Percentiles rank a stretch among this genome's conserved stretches.
Conservation (phyloP, 1,140 invertebrate genomes). For the Panulirus ornatus region DNA sequence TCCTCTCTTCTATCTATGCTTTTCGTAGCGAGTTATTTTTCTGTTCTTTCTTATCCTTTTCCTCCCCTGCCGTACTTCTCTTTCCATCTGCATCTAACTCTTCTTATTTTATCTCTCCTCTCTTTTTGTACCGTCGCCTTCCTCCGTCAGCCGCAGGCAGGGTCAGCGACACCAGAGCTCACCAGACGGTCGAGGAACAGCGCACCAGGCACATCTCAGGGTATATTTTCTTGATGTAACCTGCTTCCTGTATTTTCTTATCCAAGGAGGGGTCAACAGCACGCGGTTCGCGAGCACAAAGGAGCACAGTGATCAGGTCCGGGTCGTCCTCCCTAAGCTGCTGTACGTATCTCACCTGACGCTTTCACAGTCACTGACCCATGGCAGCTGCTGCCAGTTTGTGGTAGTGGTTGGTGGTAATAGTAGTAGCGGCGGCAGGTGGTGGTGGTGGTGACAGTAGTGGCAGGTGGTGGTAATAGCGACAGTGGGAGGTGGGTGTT, state of each 20-base stretch:
- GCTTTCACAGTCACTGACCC: constrained; percentile 18
- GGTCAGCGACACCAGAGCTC: too few species aligned
- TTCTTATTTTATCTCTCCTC: background rate
- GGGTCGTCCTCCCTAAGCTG: background rate
- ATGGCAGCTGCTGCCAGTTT: background rate
- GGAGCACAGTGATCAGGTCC: background rate
- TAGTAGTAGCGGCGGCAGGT: background rate
- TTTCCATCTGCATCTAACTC: background rate
- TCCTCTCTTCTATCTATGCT: background rate
- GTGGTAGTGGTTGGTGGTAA: background rate
- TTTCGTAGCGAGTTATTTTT: background rate
- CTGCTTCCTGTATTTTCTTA: too few species aligned
- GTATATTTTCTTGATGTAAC: too few species aligned
- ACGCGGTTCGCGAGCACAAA: too few species aligned
- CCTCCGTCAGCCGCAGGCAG: background rate
- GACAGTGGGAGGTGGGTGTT: background rate
- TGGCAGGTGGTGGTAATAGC: too few species aligned
- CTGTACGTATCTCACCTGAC: constrained; percentile 34
- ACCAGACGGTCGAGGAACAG: too few species aligned
- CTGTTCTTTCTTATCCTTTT: background rate
- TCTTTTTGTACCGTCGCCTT: too few species aligned
- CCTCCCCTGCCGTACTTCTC: background rate
- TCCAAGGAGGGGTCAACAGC: too few species aligned
- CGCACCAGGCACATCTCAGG: too few species aligned
- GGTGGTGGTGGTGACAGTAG: background rate